Conservation (phyloP, 2,113 vertebrate genomes). For the Ia io region DNA sequence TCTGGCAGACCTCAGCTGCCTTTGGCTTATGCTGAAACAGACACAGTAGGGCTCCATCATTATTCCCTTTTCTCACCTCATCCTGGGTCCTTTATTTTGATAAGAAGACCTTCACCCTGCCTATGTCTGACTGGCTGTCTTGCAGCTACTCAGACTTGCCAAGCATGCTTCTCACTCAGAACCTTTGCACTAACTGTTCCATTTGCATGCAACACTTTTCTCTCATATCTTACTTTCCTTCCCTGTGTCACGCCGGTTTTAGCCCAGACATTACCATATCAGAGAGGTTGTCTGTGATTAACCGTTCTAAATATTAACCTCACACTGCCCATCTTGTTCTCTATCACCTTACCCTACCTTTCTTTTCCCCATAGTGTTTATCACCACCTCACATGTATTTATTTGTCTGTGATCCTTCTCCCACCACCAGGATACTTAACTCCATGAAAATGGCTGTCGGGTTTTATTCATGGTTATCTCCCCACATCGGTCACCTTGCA, state of each 20-base stretch:
- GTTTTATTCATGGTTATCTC: neutral
- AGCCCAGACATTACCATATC: neutral
- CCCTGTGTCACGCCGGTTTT: neutral
- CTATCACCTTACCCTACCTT: neutral
- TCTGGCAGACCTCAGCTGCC: neutral
- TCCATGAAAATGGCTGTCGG: neutral
- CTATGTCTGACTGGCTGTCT: neutral
- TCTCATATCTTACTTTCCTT: neutral
- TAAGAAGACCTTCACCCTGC: neutral
- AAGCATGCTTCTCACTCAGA: neutral
- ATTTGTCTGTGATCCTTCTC: neutral
- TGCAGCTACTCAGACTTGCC: neutral
- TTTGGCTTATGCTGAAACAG: neutral
- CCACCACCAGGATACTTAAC: neutral
- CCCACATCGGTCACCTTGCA: neutral
- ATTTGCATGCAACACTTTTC: neutral
- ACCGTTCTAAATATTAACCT: neutral
- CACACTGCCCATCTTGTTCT: neutral
- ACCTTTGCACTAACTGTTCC: neutral
- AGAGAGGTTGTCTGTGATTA: neutral
- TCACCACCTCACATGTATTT: neutral
- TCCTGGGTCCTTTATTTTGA: neutral
- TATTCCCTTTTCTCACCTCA: neutral
- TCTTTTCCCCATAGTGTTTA: neutral
- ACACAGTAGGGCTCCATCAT: neutral